Conservation (phyloP, 2,113 vertebrate species). For the Fukomys damarensis region DNA sequence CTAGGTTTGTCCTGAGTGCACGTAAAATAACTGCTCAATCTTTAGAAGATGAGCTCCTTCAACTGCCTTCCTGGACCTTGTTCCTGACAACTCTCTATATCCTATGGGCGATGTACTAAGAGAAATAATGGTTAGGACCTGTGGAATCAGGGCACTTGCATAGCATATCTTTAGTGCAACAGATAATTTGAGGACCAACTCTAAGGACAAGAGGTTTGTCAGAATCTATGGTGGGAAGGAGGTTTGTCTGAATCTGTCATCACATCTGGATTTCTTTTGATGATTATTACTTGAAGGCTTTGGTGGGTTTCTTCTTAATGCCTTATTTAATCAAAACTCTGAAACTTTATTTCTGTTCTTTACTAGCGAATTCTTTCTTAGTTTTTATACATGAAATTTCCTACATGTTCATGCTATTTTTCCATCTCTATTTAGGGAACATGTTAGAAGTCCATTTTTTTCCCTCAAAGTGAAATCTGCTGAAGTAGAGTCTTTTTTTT, state of each 20-base stretch:
- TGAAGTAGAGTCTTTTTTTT: not conserved
- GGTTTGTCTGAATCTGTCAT: not conserved
- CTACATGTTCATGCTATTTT: not conserved
- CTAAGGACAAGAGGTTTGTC: not conserved
- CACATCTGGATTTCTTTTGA: not conserved
- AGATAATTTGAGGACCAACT: not conserved
- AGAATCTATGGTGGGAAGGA: not conserved
- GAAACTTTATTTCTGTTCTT: not conserved
- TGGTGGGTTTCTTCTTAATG: not conserved
- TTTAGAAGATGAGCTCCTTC: not conserved
- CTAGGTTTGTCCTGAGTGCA: not conserved
- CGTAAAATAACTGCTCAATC: not conserved
- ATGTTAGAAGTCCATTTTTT: not conserved
- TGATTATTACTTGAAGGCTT: not conserved
- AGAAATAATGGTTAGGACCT: not conserved
- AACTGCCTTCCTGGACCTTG: not conserved
- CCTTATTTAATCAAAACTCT: not conserved
- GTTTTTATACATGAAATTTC: not conserved
- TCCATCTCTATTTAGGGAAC: slow-evolving; percentile 16
- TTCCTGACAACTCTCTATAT: not conserved
- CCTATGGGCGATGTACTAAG: not conserved
- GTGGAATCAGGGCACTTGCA: not conserved
- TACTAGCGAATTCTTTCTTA: not conserved
- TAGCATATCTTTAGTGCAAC: not conserved
- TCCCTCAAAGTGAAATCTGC: not conserved